Conservation (phyloP, 2,888 invertebrate genomes). For the Taenaris catops region DNA sequence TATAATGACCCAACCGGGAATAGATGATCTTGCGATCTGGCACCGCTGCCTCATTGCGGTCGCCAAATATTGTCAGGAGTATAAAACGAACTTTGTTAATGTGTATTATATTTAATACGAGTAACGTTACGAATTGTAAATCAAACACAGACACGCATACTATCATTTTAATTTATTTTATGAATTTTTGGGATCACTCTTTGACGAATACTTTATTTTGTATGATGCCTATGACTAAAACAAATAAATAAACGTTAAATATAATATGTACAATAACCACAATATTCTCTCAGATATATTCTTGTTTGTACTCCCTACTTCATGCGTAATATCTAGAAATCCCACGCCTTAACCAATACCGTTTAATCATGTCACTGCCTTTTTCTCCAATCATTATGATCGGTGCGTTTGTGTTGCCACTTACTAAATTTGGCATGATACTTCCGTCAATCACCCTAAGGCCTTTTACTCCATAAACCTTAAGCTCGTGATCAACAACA, state of each 20-base stretch:
- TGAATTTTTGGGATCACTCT: slow-evolving; percentile 6
- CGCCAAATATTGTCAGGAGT: too few species aligned
- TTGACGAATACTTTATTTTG: slow-evolving; percentile 6
- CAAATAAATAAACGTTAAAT: slow-evolving; percentile 10
- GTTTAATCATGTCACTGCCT: slow-evolving; percentile 92
- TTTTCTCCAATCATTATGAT: slow-evolving; percentile 95
- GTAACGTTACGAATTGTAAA: too few species aligned
- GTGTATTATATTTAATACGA: too few species aligned
- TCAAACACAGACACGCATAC: too few species aligned
- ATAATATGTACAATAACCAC: slow-evolving; percentile 14
- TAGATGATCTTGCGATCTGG: too few species aligned
- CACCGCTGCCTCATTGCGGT: too few species aligned
- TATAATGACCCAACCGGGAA: too few species aligned
- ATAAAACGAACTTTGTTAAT: too few species aligned
- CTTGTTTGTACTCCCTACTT: slow-evolving; percentile 14
- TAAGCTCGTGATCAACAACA: slow-evolving; percentile 89
- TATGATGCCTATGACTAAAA: background rate
- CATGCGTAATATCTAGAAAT: slow-evolving; percentile 61
- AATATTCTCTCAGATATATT: too few species aligned
- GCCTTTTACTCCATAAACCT: slow-evolving; percentile 89
- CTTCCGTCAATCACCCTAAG: slow-evolving; percentile 91
- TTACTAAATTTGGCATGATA: slow-evolving; percentile 92
- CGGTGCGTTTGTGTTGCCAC: slow-evolving; percentile 93
- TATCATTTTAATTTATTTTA: too few species aligned
- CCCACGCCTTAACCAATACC: slow-evolving; percentile 85